Evolutionary conservation across 2,888 invertebrate genomes (phyloP).

Genomic region (Neria commutata): DNA sequence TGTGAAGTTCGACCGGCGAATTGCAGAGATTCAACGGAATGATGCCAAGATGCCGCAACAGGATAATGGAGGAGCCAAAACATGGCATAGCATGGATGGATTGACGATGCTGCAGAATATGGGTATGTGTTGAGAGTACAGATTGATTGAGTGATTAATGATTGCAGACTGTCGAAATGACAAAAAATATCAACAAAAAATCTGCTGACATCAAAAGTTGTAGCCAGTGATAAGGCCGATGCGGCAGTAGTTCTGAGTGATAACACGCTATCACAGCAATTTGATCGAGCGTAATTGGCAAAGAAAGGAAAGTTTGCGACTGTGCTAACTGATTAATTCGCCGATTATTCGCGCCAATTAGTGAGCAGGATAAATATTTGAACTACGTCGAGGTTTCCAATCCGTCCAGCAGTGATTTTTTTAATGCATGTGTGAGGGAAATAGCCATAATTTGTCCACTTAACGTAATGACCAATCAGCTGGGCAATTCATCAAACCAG

Average conservation of each 20-base stretch:
- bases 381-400: no score
- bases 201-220: no score
- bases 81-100: slow-evolving; percentile 12
- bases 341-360: no score
- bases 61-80: slow-evolving; percentile 34
- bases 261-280: no score
- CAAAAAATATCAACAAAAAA: no score
- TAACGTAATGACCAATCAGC: slow-evolving; percentile 17
- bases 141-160: slow-evolving; percentile 59
- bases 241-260: no score
- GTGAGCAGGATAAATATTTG: no score
- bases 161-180: no score
- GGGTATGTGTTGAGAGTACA: slow-evolving; percentile 33
- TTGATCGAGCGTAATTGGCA: no score
- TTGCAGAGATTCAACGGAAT: slow-evolving; percentile 21
- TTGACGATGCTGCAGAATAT: slow-evolving; percentile 19
- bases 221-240: no score
- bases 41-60: slow-evolving; percentile 33
- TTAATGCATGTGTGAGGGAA: not conserved
- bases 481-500: slow-evolving; percentile 17
- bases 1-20: slow-evolving; percentile 6
- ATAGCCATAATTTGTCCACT: slow-evolving; percentile 23
- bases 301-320: no score
- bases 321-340: no score
- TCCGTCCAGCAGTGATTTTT: not conserved